These are phyloP conservation scores for Alfaro cultratus DNA, from an alignment of 2,797 vertebrate species.

Conservation along the genomic window DNA sequence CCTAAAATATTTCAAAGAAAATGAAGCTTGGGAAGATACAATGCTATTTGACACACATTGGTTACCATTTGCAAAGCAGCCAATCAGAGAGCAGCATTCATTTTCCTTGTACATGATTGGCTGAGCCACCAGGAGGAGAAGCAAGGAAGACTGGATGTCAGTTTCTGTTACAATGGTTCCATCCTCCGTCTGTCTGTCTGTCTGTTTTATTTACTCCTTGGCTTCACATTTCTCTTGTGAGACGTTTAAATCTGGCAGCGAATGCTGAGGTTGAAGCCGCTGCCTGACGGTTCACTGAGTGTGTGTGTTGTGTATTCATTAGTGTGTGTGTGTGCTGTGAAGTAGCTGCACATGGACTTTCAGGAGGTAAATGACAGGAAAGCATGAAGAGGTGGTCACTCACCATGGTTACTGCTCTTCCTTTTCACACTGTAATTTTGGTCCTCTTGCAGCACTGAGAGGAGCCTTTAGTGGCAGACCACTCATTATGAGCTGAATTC, in stretches of 20 bases:
- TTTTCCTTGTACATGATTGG: no score
- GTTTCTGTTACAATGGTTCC: no score
- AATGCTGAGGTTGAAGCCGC: slow-evolving; percentile 69
- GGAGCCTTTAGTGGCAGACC: slow-evolving; percentile 40
- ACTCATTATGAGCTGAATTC: slow-evolving; percentile 73
- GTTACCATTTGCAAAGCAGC: no score
- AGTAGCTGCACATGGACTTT: slow-evolving; percentile 55
- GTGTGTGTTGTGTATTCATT: slow-evolving; percentile 12
- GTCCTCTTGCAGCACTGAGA: slow-evolving; percentile 59
- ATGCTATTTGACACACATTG: no score
- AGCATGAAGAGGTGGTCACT: slow-evolving; percentile 59
- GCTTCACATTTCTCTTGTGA: slow-evolving; percentile 54
- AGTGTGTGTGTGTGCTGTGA: slow-evolving; percentile 16
- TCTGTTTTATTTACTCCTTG: slow-evolving; percentile 5
- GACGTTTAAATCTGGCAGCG: slow-evolving; percentile 55
- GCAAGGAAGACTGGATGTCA: no score
- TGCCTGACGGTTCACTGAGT: slow-evolving; percentile 53
- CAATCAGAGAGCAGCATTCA: no score
- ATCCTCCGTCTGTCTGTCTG: not conserved
- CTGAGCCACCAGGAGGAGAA: no score
- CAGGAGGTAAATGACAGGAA: slow-evolving; percentile 54
- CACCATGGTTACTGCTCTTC: slow-evolving; percentile 78
- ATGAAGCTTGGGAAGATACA: no score
- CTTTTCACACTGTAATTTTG: slow-evolving; percentile 77
- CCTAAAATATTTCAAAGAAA: no score